These are phyloP conservation scores for Sander vitreus DNA, from an alignment of 2,113 vertebrate species.

Conservation along the genomic window DNA sequence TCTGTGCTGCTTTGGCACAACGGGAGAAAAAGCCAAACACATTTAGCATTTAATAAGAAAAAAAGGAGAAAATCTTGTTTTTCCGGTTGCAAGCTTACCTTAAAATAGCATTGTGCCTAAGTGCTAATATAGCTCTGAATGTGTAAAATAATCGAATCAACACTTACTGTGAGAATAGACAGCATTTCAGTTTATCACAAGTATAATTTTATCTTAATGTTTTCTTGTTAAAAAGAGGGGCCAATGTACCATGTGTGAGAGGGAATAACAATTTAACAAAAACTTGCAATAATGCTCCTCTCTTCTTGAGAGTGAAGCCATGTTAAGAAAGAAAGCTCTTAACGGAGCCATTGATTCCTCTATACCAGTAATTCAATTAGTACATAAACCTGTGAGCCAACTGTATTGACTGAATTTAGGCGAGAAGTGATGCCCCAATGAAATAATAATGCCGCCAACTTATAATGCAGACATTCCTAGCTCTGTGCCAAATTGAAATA, in stretches of 20 bases:
- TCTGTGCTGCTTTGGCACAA: conserved; percentile 11
- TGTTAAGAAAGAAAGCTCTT: conserved; percentile 9
- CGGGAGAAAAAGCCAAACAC: conserved; percentile 28
- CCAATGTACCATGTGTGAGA: background rate
- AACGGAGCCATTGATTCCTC: conserved; percentile 3
- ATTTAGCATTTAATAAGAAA: conserved; percentile 23
- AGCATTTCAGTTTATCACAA: conserved; percentile 8
- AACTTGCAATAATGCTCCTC: background rate
- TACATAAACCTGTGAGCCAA: conserved; percentile 24
- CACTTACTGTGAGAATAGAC: background rate
- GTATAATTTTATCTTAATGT: background rate
- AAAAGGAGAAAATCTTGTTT: conserved; percentile 25
- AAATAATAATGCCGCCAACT: conserved; percentile 26
- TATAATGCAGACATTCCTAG: conserved; percentile 15
- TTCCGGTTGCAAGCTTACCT: background rate
- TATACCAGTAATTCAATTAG: conserved; percentile 48
- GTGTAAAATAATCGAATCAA: conserved; percentile 40
- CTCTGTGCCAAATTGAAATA: conserved; percentile 47
- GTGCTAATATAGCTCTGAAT: conserved; percentile 12
- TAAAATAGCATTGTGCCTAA: conserved; percentile 2
- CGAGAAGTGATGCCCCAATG: conserved; percentile 14
- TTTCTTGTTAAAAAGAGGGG: background rate
- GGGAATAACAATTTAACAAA: background rate
- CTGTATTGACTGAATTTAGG: conserved; percentile 26
- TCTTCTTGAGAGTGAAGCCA: background rate